Percentiles rank a stretch among this genome's conserved stretches.
These are phyloP conservation scores for Coracopsis vasa DNA, from an alignment of 2,113 vertebrate genomes.

Conservation along the genomic window DNA sequence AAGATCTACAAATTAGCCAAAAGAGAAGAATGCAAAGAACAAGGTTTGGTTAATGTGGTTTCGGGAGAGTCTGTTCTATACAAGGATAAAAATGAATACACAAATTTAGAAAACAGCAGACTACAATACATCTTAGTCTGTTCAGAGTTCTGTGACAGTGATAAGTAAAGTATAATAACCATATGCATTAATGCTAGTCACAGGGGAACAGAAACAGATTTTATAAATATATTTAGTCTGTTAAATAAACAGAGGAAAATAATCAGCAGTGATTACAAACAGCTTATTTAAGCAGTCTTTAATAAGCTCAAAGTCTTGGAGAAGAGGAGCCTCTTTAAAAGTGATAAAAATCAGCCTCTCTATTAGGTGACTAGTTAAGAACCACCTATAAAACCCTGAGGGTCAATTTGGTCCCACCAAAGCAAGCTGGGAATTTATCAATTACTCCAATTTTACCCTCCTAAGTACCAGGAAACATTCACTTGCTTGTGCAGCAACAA, in stretches of 20 bases:
- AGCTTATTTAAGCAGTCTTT: conserved; percentile 28
- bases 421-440: not conserved
- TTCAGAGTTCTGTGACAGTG: not conserved
- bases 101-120: not conserved
- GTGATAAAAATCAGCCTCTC: not conserved
- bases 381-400: not conserved
- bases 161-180: conserved; percentile 21
- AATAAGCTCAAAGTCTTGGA: conserved; percentile 1
- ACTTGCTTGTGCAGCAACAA: not conserved
- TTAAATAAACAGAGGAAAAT: conserved; percentile 40
- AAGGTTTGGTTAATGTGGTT: not conserved
- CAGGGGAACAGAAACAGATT: not conserved
- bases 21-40: not conserved
- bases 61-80: not conserved
- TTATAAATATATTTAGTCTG: conserved; percentile 24
- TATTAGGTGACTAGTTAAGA: not conserved
- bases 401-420: not conserved
- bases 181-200: conserved; percentile 22
- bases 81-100: not conserved
- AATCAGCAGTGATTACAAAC: conserved; percentile 48
- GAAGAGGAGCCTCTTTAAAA: not conserved
- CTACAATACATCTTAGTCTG: not conserved
- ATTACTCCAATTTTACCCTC: not conserved
- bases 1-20: not conserved
- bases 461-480: not conserved